Conservation (phyloP, 37 sponge, comb jelly and placozoan species). For the Ianthella basta region DNA sequence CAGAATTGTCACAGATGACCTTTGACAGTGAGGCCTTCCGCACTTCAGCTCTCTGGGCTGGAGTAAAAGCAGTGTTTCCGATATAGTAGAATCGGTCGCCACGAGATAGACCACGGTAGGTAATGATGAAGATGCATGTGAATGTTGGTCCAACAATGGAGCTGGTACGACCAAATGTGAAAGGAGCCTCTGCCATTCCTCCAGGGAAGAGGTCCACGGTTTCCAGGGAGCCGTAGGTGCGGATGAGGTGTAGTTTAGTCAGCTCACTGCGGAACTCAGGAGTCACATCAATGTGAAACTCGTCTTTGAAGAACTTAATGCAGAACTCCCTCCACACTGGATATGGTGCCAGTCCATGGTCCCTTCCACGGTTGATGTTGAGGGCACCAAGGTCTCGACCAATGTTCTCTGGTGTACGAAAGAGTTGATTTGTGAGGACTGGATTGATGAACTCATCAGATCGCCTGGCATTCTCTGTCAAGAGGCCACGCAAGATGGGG, state of each 20-base stretch:
- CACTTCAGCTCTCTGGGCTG: slow-evolving; percentile 56
- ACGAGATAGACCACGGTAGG: slow-evolving; percentile 69
- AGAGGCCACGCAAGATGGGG: slow-evolving; percentile 67
- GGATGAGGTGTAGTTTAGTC: slow-evolving; percentile 41
- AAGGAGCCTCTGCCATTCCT: slow-evolving; percentile 76
- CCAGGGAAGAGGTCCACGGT: slow-evolving; percentile 78
- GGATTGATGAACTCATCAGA: slow-evolving; percentile 73
- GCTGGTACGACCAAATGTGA: slow-evolving; percentile 21
- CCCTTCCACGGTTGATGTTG: slow-evolving; percentile 87
- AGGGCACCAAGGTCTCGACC: slow-evolving; percentile 82
- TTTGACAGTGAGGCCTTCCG: slow-evolving; percentile 46
- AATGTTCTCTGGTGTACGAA: slow-evolving; percentile 24
- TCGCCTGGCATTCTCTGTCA: slow-evolving; percentile 36
- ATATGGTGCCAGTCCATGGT: slow-evolving; percentile 88
- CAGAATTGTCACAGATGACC: slow-evolving; percentile 88
- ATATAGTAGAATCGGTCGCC: slow-evolving; percentile 91
- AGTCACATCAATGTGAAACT: background rate
- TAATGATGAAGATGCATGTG: slow-evolving; percentile 86
- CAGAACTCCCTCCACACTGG: slow-evolving; percentile 66
- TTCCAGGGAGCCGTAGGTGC: slow-evolving; percentile 58
- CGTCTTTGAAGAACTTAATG: slow-evolving; percentile 1
- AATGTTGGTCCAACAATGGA: slow-evolving; percentile 85
- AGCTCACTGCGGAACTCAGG: slow-evolving; percentile 18
- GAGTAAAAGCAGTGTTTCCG: slow-evolving; percentile 74
- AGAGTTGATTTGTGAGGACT: slow-evolving; percentile 70